Percentiles rank a stretch among this genome's conserved stretches.
These are phyloP conservation scores for Panulirus ornatus DNA, from an alignment of 1,140 invertebrate genomes.

Conservation along the genomic window DNA sequence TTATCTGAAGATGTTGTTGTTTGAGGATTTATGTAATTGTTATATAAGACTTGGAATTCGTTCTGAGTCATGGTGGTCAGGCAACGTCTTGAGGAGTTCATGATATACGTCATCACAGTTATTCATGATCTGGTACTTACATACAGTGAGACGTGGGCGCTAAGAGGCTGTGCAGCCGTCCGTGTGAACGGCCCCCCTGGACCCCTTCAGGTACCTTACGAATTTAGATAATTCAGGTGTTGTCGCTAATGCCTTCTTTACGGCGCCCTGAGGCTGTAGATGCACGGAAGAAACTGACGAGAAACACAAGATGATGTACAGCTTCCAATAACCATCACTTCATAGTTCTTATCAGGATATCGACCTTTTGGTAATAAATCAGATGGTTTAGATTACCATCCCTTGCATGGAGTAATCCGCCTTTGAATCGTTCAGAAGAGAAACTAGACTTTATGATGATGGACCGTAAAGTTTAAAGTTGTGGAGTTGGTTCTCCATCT, in stretches of 20 bases:
- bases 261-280: background rate
- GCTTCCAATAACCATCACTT: background rate
- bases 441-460: no score
- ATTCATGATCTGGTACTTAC: no score
- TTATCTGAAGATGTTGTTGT: no score
- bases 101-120: no score
- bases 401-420: background rate
- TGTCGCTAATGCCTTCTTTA: constrained; percentile 1
- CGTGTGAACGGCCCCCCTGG: background rate
- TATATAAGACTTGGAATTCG: no score
- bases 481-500: background rate
- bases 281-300: background rate
- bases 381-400: background rate
- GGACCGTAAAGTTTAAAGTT: no score
- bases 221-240: constrained; percentile 2
- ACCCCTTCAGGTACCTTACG: background rate
- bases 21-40: no score
- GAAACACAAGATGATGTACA: background rate
- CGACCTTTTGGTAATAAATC: background rate
- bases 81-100: no score
- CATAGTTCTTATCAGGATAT: background rate
- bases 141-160: no score
- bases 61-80: no score
- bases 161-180: background rate
- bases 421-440: no score